These are phyloP conservation scores for Pocillopora verrucosa DNA, from an alignment of 64 coral and sea anemone genomes.

Conservation along the genomic window DNA sequence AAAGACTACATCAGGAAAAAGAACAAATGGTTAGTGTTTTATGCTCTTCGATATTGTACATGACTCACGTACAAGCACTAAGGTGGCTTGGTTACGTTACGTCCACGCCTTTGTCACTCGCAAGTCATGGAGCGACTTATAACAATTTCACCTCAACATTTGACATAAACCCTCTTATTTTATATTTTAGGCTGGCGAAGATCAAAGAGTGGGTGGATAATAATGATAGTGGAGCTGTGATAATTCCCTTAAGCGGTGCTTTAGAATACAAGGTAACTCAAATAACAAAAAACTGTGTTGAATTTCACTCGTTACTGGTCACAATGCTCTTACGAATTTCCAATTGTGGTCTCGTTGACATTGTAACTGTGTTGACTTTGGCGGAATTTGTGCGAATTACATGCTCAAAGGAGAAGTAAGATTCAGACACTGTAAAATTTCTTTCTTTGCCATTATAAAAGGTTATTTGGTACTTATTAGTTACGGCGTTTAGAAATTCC, in stretches of 20 bases:
- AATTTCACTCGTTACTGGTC: background rate
- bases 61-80: background rate
- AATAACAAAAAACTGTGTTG: background rate
- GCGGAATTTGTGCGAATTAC: too few relatives aligned
- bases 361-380: too few relatives aligned
- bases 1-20: constrained; percentile 99
- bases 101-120: too few relatives aligned
- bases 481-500: too few relatives aligned
- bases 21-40: constrained; percentile 87
- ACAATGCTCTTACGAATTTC: background rate
- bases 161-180: background rate
- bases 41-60: background rate
- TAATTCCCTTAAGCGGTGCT: constrained; percentile 95
- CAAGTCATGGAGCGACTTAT: too few relatives aligned
- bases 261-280: constrained; percentile 74
- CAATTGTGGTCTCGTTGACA: background rate
- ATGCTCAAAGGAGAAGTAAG: too few relatives aligned
- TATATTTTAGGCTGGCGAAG: constrained; percentile 69
- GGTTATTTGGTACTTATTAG: too few relatives aligned
- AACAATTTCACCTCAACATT: too few relatives aligned
- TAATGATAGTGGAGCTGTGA: constrained; percentile 73
- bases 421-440: too few relatives aligned
- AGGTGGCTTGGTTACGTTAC: too few relatives aligned
- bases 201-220: constrained; percentile 96
- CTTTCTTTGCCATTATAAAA: too few relatives aligned